Evolutionary conservation across 2,888 invertebrate genomes (phyloP).

Genomic region (Leucozona laternaria): DNA sequence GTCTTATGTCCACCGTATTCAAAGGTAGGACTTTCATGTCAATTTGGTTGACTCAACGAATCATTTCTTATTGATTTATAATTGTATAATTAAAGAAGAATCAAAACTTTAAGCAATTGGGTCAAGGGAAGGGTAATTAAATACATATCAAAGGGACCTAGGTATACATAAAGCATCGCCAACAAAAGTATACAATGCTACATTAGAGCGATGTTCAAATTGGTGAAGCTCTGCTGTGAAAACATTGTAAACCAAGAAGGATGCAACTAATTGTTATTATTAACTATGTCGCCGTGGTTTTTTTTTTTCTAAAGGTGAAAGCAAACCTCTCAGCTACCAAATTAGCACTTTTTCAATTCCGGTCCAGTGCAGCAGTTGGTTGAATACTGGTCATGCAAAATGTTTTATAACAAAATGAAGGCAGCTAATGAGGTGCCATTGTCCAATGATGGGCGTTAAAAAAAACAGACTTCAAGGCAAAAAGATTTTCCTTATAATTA

Average conservation of each 20-base stretch:
- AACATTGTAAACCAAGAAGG: neutral
- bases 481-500: neutral
- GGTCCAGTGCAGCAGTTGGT: neutral
- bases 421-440: constrained; percentile 22
- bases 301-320: constrained; percentile 31
- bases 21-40: neutral
- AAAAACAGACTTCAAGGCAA: neutral
- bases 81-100: constrained; percentile 56
- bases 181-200: constrained; percentile 2
- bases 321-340: neutral
- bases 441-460: neutral
- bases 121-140: no score
- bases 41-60: neutral
- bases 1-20: no score
- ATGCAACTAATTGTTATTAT: constrained; percentile 13
- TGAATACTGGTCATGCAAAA: neutral
- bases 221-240: neutral
- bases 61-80: constrained; percentile 46
- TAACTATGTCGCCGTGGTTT: no score
- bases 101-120: constrained; percentile 56
- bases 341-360: constrained; percentile 29
- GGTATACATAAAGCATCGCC: neutral
- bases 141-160: no score
- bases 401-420: constrained; percentile 4
- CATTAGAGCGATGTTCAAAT: neutral